phyloP scores from a whole-genome alignment of 1,140 invertebrate species.

The Anoplolepis gracilipes region DNA sequence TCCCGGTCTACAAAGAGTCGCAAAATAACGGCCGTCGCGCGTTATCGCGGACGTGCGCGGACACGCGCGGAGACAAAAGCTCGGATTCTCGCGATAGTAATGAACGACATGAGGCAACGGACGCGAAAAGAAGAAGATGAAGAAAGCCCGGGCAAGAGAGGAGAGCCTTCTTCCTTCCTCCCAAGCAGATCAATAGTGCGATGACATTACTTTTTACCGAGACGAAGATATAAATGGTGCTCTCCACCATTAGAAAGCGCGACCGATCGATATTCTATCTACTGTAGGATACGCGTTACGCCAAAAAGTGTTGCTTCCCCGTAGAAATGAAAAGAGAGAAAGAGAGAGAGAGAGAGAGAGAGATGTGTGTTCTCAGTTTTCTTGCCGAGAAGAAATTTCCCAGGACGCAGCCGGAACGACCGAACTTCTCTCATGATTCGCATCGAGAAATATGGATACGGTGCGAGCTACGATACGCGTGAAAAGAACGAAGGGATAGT shows the following conservation, averaged over 20 bases:
- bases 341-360: neutral
- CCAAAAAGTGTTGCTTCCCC: conserved; percentile 49
- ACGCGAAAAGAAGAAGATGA: conserved; percentile 1
- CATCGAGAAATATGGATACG: neutral
- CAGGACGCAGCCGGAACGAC: conserved; percentile 40
- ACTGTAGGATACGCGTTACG: conserved; percentile 39
- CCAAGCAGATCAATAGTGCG: conserved; percentile 51
- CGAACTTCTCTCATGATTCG: conserved; percentile 8
- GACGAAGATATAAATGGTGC: conserved; percentile 57
- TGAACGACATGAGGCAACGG: conserved; percentile 26
- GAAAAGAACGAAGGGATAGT: neutral
- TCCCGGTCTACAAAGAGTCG: conserved; percentile 21
- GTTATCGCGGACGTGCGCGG: conserved; percentile 27
- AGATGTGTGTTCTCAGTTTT: conserved; percentile 12
- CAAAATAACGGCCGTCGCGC: conserved; percentile 30
- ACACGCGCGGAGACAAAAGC: conserved; percentile 57
- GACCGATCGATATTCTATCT: conserved; percentile 61
- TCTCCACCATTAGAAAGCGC: conserved; percentile 55
- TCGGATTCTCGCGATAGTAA: conserved; percentile 44
- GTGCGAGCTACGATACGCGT: neutral
- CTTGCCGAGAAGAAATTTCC: conserved; percentile 44
- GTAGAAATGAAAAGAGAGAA: neutral
- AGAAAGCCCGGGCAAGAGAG: neutral
- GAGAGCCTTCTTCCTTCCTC: conserved; percentile 19
- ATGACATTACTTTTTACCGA: conserved; percentile 56